Evolutionary conservation across 2,888 invertebrate genomes (phyloP), one percentile per base, ranked within the genome.

Genomic region (Tipula helvola): DNA sequence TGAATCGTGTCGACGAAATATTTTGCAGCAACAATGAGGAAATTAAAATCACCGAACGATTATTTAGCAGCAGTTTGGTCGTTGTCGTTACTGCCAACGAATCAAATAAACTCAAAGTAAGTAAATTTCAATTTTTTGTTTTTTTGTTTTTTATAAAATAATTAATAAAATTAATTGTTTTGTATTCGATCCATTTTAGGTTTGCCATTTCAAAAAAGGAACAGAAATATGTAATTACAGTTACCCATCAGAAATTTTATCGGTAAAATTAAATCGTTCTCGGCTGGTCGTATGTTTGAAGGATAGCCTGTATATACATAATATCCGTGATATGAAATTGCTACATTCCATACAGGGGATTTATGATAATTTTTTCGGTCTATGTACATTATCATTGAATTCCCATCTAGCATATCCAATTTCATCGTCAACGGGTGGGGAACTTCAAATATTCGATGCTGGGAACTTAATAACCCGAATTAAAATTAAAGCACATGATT

Each of bases 181-280:
- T 86, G 12, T 39, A 7, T 83, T 42, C 28, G 18, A n/a, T 2
- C 12, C 18, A 85, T 87, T 86, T 28, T 86, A 87, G 88, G 86
- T 87, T 28, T 87, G 86, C 88, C 91, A 91, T 88, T 91, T 91
- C 86, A 91, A 91, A 88, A 91, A 91, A 89, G 90, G 91, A 87
- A 90, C 91, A 88, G 91, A 91, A 87, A 92, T 91, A 42, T 91
- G 92, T 88, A 90, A 91, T 87, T 91, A 91, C 87, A 90, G 90
- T 71, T 91, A 91, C 87, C 91, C 91, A 0, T 90, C 91, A 87
- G 90, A 90, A 84, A 91, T 91, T 1, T 88, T 91, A 42, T 90
- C 90, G 86, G 90, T 92, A 36, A 90, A 90, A 28, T 90, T 91
- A 91, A 91, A 92, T 89, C 91, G 91, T 2, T 89, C 89, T 42